These are phyloP conservation scores for Phalanger gymnotis DNA, from an alignment of 2,797 vertebrate genomes.

Conservation along the genomic window DNA sequence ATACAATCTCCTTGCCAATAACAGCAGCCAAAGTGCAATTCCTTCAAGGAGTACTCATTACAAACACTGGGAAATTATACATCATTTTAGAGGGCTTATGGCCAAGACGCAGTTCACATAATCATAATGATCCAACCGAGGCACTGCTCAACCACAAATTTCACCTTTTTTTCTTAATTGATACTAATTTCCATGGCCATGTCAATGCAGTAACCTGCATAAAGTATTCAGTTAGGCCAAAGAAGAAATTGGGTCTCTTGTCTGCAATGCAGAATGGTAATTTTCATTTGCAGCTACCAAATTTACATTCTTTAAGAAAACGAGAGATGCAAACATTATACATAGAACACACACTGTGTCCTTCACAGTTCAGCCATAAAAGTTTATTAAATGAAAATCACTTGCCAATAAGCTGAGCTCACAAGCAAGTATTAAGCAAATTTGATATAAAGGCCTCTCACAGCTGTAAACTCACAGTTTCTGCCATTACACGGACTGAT, in stretches of 20 bases:
- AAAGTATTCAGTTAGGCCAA: neutral
- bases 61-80: neutral
- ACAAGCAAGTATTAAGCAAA: constrained; percentile 13
- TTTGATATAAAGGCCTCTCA: constrained; percentile 62
- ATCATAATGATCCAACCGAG: neutral
- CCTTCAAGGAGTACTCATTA: neutral
- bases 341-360: constrained; percentile 18
- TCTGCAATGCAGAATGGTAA: neutral
- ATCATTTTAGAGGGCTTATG: neutral
- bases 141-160: neutral
- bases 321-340: neutral
- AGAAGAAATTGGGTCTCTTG: neutral
- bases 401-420: constrained; percentile 45
- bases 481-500: constrained; percentile 64
- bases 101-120: neutral
- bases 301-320: constrained; percentile 13
- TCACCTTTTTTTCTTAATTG: neutral
- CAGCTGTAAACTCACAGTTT: constrained; percentile 46
- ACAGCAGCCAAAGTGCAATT: neutral
- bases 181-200: neutral
- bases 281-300: neutral
- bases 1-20: neutral
- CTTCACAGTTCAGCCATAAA: constrained; percentile 30
- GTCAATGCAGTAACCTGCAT: neutral
- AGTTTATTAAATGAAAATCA: constrained; percentile 28